Base-by-base conservation (phyloP, 2,113 vertebrate species). In the Calyptomena viridis region DNA sequence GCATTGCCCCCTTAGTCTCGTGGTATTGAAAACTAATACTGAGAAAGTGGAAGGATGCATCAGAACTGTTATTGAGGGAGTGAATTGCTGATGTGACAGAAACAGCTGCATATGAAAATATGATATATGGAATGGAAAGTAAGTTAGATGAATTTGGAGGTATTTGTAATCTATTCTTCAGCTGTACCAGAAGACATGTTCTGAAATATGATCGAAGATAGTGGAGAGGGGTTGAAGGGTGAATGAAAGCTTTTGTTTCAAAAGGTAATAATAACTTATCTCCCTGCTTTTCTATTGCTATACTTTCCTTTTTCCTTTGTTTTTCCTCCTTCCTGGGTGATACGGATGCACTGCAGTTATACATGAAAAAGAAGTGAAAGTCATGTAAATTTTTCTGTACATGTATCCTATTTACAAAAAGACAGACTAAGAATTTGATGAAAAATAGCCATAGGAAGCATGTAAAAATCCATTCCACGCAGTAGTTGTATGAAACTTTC, bases 121-220 rank as follows among this genome's bases (percentile, higher is more conserved):
- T 95, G 94, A 97, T 95, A 93, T 90, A 96, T 94, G 76, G 80
- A 94, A 95, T 60, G 13, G 94, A 94, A 96, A 96, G 84, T 74
- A 93, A 97, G 90, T 92, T 89, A 90, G 94, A 95, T 96, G 87
- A 93, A 96, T 96, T 86, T 92, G 79, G 90, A 96, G 79, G 87
- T 93, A 89, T 92, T 90, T 93, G 92, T 92, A 92, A 97, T 95
- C 93, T 92, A 64, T 96, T 92, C 79, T 84, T 89, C 79, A 84
- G 72, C 73, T 86, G 67, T 64, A 89, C 95, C 83, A 81, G 90
- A 97, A 90, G 33, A 88, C 59, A 78, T 92, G 85, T 81, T 73
- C 79, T 96, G 95, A 96, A 92, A 94, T 92, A 94, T 90, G 90
- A 96, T 50, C 87, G 83, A 83, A 96, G 83, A 89, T 75, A 94